Conservation (phyloP, 1,140 invertebrate species). For the Drosophila subpulchrella region DNA sequence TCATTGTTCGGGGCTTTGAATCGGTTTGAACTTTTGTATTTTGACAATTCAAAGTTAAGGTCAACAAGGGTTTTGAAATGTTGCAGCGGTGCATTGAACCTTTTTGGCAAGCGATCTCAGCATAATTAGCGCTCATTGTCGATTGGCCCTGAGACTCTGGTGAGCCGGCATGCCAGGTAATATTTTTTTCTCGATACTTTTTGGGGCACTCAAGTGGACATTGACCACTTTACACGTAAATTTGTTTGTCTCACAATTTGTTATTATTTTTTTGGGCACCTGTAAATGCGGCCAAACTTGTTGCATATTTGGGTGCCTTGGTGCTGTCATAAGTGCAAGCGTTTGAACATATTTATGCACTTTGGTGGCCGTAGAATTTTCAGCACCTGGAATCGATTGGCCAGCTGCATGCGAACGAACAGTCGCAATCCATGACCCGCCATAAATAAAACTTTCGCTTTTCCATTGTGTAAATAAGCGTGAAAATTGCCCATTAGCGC, state of each 20-base stretch:
- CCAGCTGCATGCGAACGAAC: slow-evolving; percentile 20
- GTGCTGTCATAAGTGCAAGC: slow-evolving; percentile 65
- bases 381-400: slow-evolving; percentile 39
- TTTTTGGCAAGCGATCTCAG: slow-evolving; percentile 48
- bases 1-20: slow-evolving; percentile 40
- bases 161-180: slow-evolving; percentile 21
- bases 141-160: slow-evolving; percentile 57
- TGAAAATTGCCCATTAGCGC: slow-evolving; percentile 74
- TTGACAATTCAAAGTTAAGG: slow-evolving; percentile 83
- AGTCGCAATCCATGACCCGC: slow-evolving; percentile 12
- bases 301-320: slow-evolving; percentile 39
- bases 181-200: slow-evolving; percentile 3
- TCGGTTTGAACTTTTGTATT: slow-evolving; percentile 75
- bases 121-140: slow-evolving; percentile 79
- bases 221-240: slow-evolving; percentile 50
- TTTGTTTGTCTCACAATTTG: slow-evolving; percentile 24
- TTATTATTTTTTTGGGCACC: slow-evolving; percentile 27
- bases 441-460: slow-evolving; percentile 74
- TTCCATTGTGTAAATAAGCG: slow-evolving; percentile 68
- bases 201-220: slow-evolving; percentile 60
- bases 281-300: slow-evolving; percentile 47
- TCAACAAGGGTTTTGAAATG: slow-evolving; percentile 83
- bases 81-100: slow-evolving; percentile 78
- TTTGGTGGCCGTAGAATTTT: slow-evolving; percentile 66
- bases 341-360: slow-evolving; percentile 76